phyloP scores from a whole-genome alignment of 2,113 vertebrate genomes.

The Xenopus laevis region DNA sequence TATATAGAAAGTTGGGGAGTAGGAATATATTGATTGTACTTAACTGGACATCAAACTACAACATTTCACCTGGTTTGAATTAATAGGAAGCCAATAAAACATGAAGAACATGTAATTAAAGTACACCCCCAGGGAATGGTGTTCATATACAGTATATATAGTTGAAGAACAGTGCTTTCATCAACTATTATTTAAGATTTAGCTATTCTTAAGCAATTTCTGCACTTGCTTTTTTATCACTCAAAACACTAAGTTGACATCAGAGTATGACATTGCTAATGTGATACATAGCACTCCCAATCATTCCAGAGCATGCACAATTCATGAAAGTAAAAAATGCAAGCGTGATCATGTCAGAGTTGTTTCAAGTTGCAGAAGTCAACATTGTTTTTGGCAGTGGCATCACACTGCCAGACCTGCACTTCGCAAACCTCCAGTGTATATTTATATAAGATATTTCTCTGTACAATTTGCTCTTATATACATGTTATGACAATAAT shows the following conservation, averaged over 20 bases:
- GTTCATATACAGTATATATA: too few species aligned
- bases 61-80: neutral
- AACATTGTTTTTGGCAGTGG: conserved; percentile 49
- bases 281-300: conserved; percentile 57
- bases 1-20: too few species aligned
- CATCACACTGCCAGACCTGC: conserved; percentile 57
- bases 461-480: neutral
- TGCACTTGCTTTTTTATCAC: too few species aligned
- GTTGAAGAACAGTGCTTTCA: too few species aligned
- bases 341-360: conserved; percentile 59
- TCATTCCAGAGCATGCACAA: conserved; percentile 64
- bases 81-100: too few species aligned
- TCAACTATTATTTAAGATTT: too few species aligned
- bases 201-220: too few species aligned
- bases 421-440: conserved; percentile 66
- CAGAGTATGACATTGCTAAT: conserved; percentile 55
- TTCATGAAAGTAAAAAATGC: conserved; percentile 58
- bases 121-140: too few species aligned
- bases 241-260: conserved; percentile 56
- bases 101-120: too few species aligned
- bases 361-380: conserved; percentile 60
- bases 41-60: neutral
- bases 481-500: too few species aligned
- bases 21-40: too few species aligned
- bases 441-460: neutral